Base-by-base conservation (phyloP, 2,113 vertebrate species). In the Aix galericulata region DNA sequence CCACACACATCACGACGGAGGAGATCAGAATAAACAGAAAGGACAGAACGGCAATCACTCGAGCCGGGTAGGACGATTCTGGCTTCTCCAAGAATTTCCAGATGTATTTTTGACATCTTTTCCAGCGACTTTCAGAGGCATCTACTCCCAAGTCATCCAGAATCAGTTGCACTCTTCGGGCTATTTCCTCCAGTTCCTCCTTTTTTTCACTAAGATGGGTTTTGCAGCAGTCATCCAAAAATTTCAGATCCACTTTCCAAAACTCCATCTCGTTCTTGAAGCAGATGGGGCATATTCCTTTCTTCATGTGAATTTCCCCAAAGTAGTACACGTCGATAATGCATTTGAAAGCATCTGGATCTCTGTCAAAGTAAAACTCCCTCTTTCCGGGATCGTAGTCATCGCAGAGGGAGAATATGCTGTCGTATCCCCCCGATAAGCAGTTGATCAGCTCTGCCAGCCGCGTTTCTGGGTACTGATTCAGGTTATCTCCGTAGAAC, bases 181-280 rank as follows among this genome's bases (percentile, higher is more conserved):
- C 99, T 58, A 99, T 99, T 96, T 99, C 99, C 44, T 98, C 98
- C 92, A 99, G 96, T 97, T 99, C 99, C 74, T 99, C 98, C 26
- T 98, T 99, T 94, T 99, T 99, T 97, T 99, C 99, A 53, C 96
- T 98, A 78, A 99, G 95, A 88, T 99, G 98, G 94, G 98, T 98
- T 94, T 99, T 99, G 93, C 99, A 99, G 82, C 99, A 99, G 58
- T 99, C 99, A 52, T 99, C 99, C 90, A 99, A 93, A 92, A 98
- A 99, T 91, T 97, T 98, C 62, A 98, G 98, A 96, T 99, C 99
- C 80, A 99, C 99, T 97, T 98, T 99, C 99, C 99, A 99, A 97
- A 99, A 99, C 92, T 99, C 99, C 99, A 99, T 99, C 95, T 99
- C 99, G 90, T 98, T 99, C 94, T 99, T 98, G 98, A 99, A 99